Conservation (phyloP, 2,797 vertebrate species). For the Heterohyrax brucei region DNA sequence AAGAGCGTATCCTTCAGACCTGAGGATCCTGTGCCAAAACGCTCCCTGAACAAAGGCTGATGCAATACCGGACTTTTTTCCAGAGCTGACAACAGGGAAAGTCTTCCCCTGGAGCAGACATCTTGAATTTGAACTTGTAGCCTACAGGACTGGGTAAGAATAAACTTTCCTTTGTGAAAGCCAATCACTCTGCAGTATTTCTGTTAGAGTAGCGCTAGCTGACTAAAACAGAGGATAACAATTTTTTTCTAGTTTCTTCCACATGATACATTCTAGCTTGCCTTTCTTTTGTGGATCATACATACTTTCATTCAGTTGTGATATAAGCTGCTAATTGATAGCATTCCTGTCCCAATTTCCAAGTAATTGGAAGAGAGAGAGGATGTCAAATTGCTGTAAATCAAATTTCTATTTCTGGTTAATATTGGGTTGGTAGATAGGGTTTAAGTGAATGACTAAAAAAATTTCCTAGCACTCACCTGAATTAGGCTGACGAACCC, state of each 20-base stretch:
- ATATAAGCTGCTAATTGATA: neutral
- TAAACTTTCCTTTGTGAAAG: too few species aligned
- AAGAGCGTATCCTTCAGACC: too few species aligned
- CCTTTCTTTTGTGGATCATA: neutral
- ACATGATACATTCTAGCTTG: neutral
- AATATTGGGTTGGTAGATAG: neutral
- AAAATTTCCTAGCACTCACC: fast-evolving
- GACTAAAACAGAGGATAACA: too few species aligned
- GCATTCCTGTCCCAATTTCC: neutral
- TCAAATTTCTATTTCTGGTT: neutral
- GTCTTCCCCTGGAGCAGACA: too few species aligned
- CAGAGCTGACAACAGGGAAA: too few species aligned
- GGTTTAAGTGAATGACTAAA: neutral
- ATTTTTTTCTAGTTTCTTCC: neutral
- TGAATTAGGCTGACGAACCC: neutral
- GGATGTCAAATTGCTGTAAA: neutral
- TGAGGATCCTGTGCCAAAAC: too few species aligned
- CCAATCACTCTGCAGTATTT: too few species aligned
- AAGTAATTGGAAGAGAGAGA: neutral
- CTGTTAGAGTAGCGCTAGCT: too few species aligned
- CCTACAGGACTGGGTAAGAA: too few species aligned
- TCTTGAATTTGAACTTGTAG: too few species aligned
- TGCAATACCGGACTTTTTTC: too few species aligned
- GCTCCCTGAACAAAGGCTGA: too few species aligned
- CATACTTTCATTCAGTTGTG: neutral